These are phyloP conservation scores for Dryocosmus kuriphilus DNA, from an alignment of 2,888 invertebrate genomes.

Conservation along the genomic window DNA sequence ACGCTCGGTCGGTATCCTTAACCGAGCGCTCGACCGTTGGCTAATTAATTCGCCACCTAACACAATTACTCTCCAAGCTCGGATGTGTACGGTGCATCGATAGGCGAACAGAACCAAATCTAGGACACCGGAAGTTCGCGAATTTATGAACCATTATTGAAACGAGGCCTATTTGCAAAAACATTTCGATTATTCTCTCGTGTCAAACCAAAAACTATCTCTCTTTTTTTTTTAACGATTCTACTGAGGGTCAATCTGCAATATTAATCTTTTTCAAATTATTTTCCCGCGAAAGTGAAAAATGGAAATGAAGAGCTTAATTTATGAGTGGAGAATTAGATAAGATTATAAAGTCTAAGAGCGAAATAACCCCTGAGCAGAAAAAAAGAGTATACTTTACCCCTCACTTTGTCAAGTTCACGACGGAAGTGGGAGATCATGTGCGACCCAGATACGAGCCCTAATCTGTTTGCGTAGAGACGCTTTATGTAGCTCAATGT, in stretches of 20 bases:
- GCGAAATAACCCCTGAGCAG: not conserved
- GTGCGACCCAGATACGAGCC: not conserved
- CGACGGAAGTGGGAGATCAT: not conserved
- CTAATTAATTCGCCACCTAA: conserved; percentile 72
- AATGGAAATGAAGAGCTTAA: no score
- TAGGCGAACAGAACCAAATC: conserved; percentile 7
- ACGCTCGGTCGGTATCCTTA: conserved; percentile 52
- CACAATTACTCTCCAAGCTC: conserved; percentile 65
- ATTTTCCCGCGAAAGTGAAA: no score
- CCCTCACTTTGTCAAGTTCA: not conserved
- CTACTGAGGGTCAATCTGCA: not conserved
- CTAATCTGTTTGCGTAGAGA: not conserved
- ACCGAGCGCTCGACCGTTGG: conserved; percentile 59
- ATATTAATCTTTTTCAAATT: no score
- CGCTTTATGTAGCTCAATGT: not conserved
- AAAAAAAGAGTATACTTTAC: not conserved
- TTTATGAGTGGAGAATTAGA: no score
- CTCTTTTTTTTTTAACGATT: no score
- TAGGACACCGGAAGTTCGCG: conserved; percentile 7
- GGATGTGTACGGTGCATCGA: conserved; percentile 13
- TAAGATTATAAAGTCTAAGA: not conserved
- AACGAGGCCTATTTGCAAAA: conserved; percentile 1
- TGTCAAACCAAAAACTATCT: not conserved
- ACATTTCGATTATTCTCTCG: conserved; percentile 1
- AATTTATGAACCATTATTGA: conserved; percentile 11